phyloP scores from a whole-genome alignment of 2,113 vertebrate species.

The Rana temporaria region DNA sequence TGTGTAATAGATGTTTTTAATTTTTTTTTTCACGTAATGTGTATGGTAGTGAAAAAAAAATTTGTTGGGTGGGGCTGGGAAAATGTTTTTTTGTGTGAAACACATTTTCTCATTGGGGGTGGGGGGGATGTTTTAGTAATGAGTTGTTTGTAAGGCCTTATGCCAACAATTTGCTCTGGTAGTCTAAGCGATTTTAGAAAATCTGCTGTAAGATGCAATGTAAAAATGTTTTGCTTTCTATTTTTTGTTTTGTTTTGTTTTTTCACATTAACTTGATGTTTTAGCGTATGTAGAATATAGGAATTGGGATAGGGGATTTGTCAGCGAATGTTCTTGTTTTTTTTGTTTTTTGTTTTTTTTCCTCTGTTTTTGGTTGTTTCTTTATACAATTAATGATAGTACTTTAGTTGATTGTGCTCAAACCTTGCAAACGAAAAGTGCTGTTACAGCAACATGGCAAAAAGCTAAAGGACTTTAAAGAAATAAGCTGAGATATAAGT shows the following conservation, averaged over 20 bases:
- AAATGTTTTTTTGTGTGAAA: slow-evolving; percentile 86
- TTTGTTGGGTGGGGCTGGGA: slow-evolving; percentile 69
- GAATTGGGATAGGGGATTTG: slow-evolving; percentile 72
- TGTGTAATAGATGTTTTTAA: slow-evolving; percentile 88
- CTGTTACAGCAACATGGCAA: slow-evolving; percentile 78
- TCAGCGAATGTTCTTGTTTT: slow-evolving; percentile 79
- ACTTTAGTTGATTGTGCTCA: slow-evolving; percentile 84
- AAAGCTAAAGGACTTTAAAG: slow-evolving; percentile 78
- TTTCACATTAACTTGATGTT: slow-evolving; percentile 83
- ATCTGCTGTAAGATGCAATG: slow-evolving; percentile 88
- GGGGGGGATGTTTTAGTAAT: slow-evolving; percentile 84
- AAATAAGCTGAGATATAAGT: slow-evolving; percentile 74
- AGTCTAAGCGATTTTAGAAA: slow-evolving; percentile 86
- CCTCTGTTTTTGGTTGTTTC: slow-evolving; percentile 81
- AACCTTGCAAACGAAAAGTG: slow-evolving; percentile 78
- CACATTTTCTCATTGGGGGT: slow-evolving; percentile 83
- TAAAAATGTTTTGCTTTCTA: slow-evolving; percentile 83
- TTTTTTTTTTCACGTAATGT: slow-evolving; percentile 82
- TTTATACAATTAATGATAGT: slow-evolving; percentile 83
- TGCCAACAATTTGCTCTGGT: slow-evolving; percentile 80
- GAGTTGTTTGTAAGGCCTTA: slow-evolving; percentile 87
- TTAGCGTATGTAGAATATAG: slow-evolving; percentile 76
- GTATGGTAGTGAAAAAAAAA: slow-evolving; percentile 83
- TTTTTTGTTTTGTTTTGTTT: too few species aligned
- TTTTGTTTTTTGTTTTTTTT: slow-evolving; percentile 79